These are phyloP conservation scores for Manduca sexta DNA, from an alignment of 1,140 invertebrate species.

Conservation along the genomic window DNA sequence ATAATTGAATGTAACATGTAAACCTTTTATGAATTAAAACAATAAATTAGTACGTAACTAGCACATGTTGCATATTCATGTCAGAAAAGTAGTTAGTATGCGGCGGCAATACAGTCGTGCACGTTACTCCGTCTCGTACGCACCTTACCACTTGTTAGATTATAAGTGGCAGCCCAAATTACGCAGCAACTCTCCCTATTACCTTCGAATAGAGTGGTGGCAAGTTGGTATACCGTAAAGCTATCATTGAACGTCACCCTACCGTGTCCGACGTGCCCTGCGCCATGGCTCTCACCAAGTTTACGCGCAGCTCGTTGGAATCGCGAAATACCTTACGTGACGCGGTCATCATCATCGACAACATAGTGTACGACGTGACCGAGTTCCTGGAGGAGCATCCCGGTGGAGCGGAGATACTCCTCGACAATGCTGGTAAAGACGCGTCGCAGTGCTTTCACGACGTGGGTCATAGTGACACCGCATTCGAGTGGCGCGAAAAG, in stretches of 20 bases:
- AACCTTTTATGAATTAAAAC: no score
- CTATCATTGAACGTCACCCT: no score
- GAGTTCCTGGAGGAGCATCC: slow-evolving; percentile 82
- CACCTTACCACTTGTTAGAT: no score
- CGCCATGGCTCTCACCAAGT: slow-evolving; percentile 32
- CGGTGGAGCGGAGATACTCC: slow-evolving; percentile 89
- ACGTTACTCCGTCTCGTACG: no score
- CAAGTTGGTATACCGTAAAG: no score
- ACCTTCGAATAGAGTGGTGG: no score
- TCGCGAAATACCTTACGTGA: slow-evolving; percentile 53
- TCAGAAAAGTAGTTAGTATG: background rate
- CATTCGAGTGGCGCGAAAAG: slow-evolving; percentile 81
- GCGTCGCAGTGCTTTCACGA: slow-evolving; percentile 87
- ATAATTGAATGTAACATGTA: no score
- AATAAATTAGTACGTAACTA: no score
- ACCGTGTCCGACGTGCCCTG: slow-evolving; percentile 3
- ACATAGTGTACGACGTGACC: slow-evolving; percentile 76
- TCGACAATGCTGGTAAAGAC: slow-evolving; percentile 84
- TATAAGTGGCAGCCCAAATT: no score
- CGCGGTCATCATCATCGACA: slow-evolving; percentile 73
- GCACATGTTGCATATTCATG: background rate
- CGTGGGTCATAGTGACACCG: slow-evolving; percentile 89
- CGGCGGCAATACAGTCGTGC: no score
- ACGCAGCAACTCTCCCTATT: no score
- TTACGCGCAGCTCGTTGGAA: slow-evolving; percentile 61